Percentiles rank a stretch among this genome's conserved stretches.
Evolutionary conservation across 2,113 vertebrate species (phyloP).

Genomic region (Phocoena sinus): DNA sequence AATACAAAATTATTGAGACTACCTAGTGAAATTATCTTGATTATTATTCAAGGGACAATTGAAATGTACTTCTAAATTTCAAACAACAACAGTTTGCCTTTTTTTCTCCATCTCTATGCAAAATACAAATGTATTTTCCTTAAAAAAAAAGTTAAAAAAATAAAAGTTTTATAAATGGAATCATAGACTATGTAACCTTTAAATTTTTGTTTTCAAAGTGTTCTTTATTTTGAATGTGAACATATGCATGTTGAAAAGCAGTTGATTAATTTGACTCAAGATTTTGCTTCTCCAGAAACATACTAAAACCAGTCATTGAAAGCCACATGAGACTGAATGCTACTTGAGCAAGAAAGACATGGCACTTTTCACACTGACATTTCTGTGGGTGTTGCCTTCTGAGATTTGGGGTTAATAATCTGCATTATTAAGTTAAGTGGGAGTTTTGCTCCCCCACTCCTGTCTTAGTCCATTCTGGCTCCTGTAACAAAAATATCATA

Average conservation of each 20-base stretch:
- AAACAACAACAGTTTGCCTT: not conserved
- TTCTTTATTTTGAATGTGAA: conserved; percentile 1
- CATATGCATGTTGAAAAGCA: not conserved
- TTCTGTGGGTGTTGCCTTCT: not conserved
- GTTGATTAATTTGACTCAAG: not conserved
- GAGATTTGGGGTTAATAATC: not conserved
- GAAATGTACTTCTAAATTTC: conserved; percentile 8
- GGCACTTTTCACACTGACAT: not conserved
- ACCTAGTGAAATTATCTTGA: not conserved
- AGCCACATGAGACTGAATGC: not conserved
- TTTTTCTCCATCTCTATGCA: not conserved
- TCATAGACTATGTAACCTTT: not conserved
- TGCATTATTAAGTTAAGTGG: not conserved
- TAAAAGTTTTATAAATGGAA: not conserved
- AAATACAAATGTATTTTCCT: not conserved
- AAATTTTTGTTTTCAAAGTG: not conserved
- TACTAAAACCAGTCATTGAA: not conserved
- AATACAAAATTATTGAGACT: not conserved
- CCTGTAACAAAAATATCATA: not conserved
- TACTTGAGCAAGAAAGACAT: not conserved
- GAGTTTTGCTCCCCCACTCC: not conserved
- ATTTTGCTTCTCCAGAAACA: not conserved
- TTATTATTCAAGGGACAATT: not conserved
- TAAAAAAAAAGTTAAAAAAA: too few relatives aligned
- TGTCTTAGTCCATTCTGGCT: not conserved